These are phyloP conservation scores for Vidua chalybeata DNA, from an alignment of 2,113 vertebrate genomes.

Conservation along the genomic window DNA sequence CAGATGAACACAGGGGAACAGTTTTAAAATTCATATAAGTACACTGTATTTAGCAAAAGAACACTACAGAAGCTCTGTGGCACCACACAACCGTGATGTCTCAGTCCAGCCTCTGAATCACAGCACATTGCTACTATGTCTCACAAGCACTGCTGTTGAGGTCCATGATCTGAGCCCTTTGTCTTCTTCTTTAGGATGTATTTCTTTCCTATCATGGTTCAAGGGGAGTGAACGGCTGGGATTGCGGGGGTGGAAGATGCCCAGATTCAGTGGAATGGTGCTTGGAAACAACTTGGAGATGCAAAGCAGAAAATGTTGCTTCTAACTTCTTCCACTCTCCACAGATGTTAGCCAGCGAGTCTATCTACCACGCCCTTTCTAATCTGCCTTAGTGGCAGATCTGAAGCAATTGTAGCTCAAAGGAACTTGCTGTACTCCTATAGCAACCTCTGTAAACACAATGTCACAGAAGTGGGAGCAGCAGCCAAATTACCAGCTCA, in stretches of 20 bases:
- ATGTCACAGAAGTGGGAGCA: not conserved
- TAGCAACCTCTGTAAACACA: constrained; percentile 35
- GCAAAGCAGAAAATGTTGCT: not conserved
- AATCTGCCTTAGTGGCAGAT: not conserved
- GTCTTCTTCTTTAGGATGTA: not conserved
- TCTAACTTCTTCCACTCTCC: not conserved
- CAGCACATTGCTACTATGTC: not conserved
- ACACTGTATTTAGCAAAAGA: not conserved
- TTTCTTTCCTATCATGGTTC: not conserved
- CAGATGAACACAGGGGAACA: not conserved
- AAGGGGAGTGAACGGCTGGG: not conserved
- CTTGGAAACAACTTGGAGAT: not conserved
- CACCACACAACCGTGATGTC: not conserved
- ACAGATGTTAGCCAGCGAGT: not conserved
- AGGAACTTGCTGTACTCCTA: not conserved
- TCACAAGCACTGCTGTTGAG: not conserved
- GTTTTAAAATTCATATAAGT: not conserved
- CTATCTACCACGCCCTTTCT: not conserved
- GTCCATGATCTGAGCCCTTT: not conserved
- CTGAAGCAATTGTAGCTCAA: constrained; percentile 1
- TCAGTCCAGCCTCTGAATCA: not conserved
- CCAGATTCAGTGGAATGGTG: not conserved
- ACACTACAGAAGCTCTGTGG: not conserved
- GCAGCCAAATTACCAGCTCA: constrained; percentile 18
- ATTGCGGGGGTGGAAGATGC: not conserved